Percentiles rank a stretch among this genome's conserved stretches.
Conservation (phyloP, 2,797 vertebrate species). For the Lates japonicus region DNA sequence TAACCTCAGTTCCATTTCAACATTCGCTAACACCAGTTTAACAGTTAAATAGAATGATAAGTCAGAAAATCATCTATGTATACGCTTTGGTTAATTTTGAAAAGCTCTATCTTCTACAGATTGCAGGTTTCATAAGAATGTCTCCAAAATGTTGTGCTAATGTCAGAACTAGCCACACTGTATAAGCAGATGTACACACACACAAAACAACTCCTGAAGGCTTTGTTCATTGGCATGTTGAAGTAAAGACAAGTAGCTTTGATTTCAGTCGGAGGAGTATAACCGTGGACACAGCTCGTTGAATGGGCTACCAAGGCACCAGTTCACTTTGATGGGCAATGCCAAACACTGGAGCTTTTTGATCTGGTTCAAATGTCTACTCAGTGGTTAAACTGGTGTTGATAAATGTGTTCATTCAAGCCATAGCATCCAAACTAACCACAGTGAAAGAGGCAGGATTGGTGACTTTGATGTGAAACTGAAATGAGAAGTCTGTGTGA, state of each 20-base stretch:
- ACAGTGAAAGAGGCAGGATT: conserved; percentile 39
- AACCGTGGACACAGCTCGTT: conserved; percentile 30
- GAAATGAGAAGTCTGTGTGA: conserved; percentile 64
- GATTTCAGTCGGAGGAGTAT: conserved; percentile 31
- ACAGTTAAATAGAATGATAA: neutral
- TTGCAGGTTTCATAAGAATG: neutral
- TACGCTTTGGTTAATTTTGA: neutral
- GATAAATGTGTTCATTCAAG: conserved; percentile 59
- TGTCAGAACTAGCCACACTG: neutral
- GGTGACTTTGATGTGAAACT: conserved; percentile 72
- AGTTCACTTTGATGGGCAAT: conserved; percentile 31
- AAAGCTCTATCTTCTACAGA: neutral
- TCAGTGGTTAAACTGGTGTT: conserved; percentile 59
- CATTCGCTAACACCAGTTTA: too few species aligned
- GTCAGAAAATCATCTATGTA: neutral
- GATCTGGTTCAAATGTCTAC: conserved; percentile 65
- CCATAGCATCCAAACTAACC: conserved; percentile 44
- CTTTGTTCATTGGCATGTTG: conserved; percentile 22
- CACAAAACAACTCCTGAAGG: neutral
- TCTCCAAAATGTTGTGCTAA: neutral
- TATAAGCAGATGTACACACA: neutral
- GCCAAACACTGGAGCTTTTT: conserved; percentile 60
- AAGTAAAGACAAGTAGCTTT: conserved; percentile 26
- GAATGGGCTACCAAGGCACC: conserved; percentile 34
- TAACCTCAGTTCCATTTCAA: neutral